Conservation (phyloP, 2,797 vertebrate genomes). For the Lagorchestes hirsutus region DNA sequence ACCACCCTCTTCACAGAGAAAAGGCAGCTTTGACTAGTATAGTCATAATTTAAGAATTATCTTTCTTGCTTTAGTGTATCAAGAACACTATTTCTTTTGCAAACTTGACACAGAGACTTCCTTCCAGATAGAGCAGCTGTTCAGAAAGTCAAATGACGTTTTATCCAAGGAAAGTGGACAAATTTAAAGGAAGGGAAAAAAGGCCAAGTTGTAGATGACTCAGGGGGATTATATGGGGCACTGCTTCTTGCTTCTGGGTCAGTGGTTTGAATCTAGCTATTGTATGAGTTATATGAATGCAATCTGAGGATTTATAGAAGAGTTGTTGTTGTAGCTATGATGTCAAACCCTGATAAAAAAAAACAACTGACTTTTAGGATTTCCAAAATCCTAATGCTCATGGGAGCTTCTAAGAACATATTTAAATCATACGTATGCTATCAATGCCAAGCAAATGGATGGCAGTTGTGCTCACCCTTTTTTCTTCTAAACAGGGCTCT, state of each 20-base stretch:
- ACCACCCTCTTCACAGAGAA: constrained; percentile 25
- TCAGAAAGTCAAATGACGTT: neutral
- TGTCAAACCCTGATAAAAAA: neutral
- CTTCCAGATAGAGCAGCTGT: neutral
- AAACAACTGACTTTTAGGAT: neutral
- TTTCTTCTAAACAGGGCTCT: constrained; percentile 14
- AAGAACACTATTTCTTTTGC: constrained; percentile 55
- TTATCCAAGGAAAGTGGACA: constrained; percentile 30
- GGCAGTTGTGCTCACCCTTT: neutral
- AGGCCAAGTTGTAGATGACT: neutral
- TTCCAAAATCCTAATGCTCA: neutral
- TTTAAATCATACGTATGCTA: neutral
- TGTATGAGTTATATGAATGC: constrained; percentile 57
- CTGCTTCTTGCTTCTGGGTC: constrained; percentile 58
- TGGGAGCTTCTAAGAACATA: neutral
- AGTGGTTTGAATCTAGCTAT: neutral
- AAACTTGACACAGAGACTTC: neutral
- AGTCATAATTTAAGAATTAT: constrained; percentile 40
- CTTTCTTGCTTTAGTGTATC: constrained; percentile 26
- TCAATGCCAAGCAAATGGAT: neutral
- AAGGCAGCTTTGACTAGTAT: constrained; percentile 26
- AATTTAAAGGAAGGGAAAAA: neutral
- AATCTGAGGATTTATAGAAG: accelerated
- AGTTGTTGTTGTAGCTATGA: neutral
- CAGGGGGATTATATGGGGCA: constrained; percentile 27